These are phyloP conservation scores for Drosophila orena DNA, from an alignment of 1,140 invertebrate genomes.

Conservation along the genomic window DNA sequence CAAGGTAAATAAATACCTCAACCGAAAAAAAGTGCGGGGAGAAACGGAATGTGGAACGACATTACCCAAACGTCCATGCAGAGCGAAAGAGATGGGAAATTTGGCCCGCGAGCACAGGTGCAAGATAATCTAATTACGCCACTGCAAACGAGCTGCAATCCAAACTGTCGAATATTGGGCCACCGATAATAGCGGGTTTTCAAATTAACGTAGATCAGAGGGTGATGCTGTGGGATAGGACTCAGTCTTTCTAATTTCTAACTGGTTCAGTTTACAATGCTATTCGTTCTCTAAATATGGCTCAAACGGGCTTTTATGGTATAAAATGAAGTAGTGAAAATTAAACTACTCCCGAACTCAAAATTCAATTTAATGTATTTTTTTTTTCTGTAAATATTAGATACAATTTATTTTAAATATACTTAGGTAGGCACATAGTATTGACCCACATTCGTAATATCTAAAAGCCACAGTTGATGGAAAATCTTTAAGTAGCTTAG, in stretches of 20 bases:
- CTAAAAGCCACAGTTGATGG: not conserved
- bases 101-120: constrained; percentile 22
- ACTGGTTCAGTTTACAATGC: too few species aligned
- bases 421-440: not conserved
- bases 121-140: constrained; percentile 76
- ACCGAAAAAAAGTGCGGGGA: constrained; percentile 45
- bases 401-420: too few species aligned
- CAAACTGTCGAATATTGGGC: constrained; percentile 53
- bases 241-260: not conserved
- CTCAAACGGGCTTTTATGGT: too few species aligned
- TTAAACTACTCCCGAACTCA: too few species aligned
- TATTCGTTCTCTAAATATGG: too few species aligned
- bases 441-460: constrained; percentile 11
- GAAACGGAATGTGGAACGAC: constrained; percentile 28
- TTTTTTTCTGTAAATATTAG: too few species aligned
- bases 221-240: not conserved
- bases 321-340: too few species aligned
- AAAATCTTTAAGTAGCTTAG: too few species aligned
- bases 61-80: constrained; percentile 30
- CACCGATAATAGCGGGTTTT: constrained; percentile 45
- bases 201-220: constrained; percentile 5
- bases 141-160: constrained; percentile 15
- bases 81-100: constrained; percentile 36
- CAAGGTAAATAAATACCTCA: constrained; percentile 48
- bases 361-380: too few species aligned